Evolutionary conservation across 2,888 invertebrate species (phyloP).

Genomic region (Troilus luridus): DNA sequence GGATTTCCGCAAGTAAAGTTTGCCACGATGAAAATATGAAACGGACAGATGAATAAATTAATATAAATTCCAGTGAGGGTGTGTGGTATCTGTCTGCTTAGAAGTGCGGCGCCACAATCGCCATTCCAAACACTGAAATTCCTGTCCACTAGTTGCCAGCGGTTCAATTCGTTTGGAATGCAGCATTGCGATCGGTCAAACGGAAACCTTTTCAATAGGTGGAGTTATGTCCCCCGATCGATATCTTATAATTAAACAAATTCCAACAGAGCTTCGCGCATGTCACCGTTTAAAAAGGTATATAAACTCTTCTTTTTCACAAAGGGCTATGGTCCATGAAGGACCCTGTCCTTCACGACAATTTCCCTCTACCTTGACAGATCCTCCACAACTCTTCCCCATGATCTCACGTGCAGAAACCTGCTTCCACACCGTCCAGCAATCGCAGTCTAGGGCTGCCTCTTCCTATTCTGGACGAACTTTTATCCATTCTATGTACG

Average conservation of each 20-base stretch:
- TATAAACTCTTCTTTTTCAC: no score
- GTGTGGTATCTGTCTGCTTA: neutral
- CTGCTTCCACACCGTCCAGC: no score
- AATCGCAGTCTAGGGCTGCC: no score
- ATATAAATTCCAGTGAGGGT: constrained; percentile 19
- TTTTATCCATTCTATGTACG: no score
- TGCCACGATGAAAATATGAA: neutral
- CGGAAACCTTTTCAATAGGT: constrained; percentile 26
- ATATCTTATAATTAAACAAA: constrained; percentile 2
- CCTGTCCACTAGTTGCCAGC: constrained; percentile 32
- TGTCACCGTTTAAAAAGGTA: no score
- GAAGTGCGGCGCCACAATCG: neutral
- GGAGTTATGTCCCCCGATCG: neutral
- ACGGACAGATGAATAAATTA: constrained; percentile 16
- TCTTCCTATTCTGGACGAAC: no score
- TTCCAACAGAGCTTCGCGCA: neutral
- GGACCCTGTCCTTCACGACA: no score
- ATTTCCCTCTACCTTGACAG: no score
- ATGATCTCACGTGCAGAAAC: no score
- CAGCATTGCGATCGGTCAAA: constrained; percentile 11
- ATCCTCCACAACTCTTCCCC: no score
- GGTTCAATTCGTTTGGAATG: constrained; percentile 38
- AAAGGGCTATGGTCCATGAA: no score
- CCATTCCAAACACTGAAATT: constrained; percentile 38
- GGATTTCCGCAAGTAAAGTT: neutral